phyloP scores from a whole-genome alignment of 2,888 invertebrate genomes.

The Pachymerium ferrugineum region DNA sequence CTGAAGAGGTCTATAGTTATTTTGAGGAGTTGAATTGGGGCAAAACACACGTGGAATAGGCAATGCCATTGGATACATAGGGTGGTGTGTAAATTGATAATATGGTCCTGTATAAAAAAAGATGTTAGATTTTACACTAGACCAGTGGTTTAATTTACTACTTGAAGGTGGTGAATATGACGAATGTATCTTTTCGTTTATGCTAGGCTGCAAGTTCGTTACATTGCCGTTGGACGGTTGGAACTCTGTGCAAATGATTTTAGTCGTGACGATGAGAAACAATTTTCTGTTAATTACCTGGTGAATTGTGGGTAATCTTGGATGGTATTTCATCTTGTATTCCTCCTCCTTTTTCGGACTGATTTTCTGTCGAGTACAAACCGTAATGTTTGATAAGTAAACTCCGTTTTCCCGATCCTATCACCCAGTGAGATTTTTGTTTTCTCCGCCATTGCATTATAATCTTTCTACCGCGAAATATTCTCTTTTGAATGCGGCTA shows the following conservation, averaged over 20 bases:
- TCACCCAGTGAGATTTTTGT: background rate
- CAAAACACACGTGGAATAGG: background rate
- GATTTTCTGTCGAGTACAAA: background rate
- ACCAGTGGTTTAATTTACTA: too few relatives aligned
- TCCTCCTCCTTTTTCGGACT: background rate
- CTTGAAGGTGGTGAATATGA: too few relatives aligned
- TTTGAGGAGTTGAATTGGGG: background rate
- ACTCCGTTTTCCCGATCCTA: background rate
- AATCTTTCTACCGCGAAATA: too few relatives aligned
- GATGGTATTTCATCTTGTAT: background rate
- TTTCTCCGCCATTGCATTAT: constrained; percentile 8
- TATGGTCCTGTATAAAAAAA: background rate
- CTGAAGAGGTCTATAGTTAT: constrained; percentile 9
- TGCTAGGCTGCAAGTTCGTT: background rate
- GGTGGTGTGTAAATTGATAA: background rate
- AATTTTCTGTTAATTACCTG: background rate
- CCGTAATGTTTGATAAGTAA: background rate
- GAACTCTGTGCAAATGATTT: too few relatives aligned
- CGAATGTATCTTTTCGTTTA: too few relatives aligned
- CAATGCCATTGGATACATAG: background rate
- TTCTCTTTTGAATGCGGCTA: too few relatives aligned
- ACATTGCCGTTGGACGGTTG: too few relatives aligned
- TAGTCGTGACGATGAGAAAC: too few relatives aligned
- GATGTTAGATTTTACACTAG: too few relatives aligned
- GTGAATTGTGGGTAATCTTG: background rate